phyloP scores from a whole-genome alignment of 2,797 vertebrate species.

The Eulemur mongoz region DNA sequence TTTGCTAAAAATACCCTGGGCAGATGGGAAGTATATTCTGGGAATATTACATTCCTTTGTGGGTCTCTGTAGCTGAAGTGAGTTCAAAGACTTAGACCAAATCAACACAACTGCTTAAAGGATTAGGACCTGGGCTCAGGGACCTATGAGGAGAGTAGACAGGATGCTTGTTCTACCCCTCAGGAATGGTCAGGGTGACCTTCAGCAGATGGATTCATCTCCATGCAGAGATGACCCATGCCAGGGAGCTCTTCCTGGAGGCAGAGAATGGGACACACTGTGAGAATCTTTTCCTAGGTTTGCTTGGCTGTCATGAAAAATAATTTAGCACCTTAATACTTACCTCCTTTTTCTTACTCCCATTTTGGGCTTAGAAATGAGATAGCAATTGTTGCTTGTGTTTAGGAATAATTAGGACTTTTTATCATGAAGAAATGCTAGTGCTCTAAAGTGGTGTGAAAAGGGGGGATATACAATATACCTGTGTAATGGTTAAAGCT shows the following conservation, averaged over 20 bases:
- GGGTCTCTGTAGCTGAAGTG: not conserved
- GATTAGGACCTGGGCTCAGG: not conserved
- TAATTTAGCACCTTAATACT: not conserved
- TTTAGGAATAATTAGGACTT: not conserved
- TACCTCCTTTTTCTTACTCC: not conserved
- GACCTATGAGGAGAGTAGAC: not conserved
- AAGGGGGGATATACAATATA: not conserved
- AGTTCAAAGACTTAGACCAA: not conserved
- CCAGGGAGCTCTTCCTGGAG: not conserved
- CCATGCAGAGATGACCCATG: not conserved
- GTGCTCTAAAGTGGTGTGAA: not conserved
- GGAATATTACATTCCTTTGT: not conserved
- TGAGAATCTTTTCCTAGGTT: not conserved
- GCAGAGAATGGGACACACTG: not conserved
- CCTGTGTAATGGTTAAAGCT: not conserved
- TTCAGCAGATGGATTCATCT: not conserved
- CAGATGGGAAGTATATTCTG: not conserved
- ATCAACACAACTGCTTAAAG: not conserved
- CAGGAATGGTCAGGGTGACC: not conserved
- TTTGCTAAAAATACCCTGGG: not conserved
- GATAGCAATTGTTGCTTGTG: not conserved
- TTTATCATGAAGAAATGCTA: not conserved
- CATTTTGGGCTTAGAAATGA: not conserved
- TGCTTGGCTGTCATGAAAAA: not conserved
- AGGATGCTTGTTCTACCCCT: not conserved